Evolutionary conservation across 1,140 invertebrate genomes (phyloP).

Genomic region (Listronotus bonariensis): DNA sequence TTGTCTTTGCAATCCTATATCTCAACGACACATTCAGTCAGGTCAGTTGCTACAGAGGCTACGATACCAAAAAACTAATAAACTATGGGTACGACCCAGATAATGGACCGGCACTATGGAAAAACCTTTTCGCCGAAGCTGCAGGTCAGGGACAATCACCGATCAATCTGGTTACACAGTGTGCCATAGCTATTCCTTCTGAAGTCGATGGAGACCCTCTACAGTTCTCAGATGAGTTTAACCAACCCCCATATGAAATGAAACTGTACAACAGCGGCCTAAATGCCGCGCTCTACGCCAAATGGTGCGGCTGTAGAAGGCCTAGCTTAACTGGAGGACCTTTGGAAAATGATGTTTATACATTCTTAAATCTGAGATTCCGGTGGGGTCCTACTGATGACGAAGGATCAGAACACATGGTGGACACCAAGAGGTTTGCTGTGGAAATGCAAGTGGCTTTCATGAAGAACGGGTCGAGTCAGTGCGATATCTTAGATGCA

Average conservation of each 20-base stretch:
- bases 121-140: slow-evolving; percentile 32
- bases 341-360: slow-evolving; percentile 55
- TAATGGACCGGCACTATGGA: slow-evolving; percentile 41
- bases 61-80: slow-evolving; percentile 18
- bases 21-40: slow-evolving; percentile 30
- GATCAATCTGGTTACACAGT: slow-evolving; percentile 40
- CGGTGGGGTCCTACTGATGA: slow-evolving; percentile 62
- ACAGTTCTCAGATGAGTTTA: slow-evolving; percentile 45
- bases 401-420: slow-evolving; percentile 64
- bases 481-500: slow-evolving; percentile 41
- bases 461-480: slow-evolving; percentile 43
- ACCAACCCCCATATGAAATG: slow-evolving; percentile 38
- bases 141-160: slow-evolving; percentile 44
- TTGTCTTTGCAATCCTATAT: slow-evolving; percentile 26
- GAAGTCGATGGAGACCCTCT: slow-evolving; percentile 40
- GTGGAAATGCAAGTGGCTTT: slow-evolving; percentile 62
- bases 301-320: slow-evolving; percentile 47
- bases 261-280: slow-evolving; percentile 45
- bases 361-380: slow-evolving; percentile 60
- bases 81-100: slow-evolving; percentile 33
- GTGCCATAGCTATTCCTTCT: slow-evolving; percentile 29
- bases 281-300: slow-evolving; percentile 49
- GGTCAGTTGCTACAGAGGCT: background rate
- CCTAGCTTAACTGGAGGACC: slow-evolving; percentile 61
- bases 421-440: slow-evolving; percentile 60